Base-by-base conservation (phyloP, 2,888 invertebrate species). In the Scaptomyza caliginosa region DNA sequence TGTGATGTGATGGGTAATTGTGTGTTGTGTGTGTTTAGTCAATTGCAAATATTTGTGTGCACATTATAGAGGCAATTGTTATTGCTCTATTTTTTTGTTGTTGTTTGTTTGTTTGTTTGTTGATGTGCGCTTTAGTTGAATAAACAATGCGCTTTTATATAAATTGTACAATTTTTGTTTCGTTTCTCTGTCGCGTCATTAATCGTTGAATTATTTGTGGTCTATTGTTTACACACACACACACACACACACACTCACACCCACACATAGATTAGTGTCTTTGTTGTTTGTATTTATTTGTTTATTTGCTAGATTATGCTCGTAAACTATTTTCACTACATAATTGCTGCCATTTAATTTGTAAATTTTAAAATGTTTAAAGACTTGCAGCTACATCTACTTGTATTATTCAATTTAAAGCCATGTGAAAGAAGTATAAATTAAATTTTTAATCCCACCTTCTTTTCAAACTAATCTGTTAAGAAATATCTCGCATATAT, bases 121-220 rank as follows among this genome's bases (percentile, higher is more conserved):
- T n/a, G n/a, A n/a, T n/a, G n/a, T n/a, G n/a, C n/a, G n/a, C n/a
- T n/a, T n/a, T n/a, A n/a, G n/a, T 21, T 26, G 51, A 24, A 56
- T 72, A 73, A 65, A 65, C 73, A 73, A 45, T 42, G 51, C 32
- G 52, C 50, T 64, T 60, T 62, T 52, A 62, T 49, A 66, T 70
- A 58, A 62, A 60, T 74, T 54, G 52, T 65, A 32, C 51, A 55
- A 55, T 59, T 34, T 8, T 16, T 58, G 34, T 32, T 42, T 68
- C 43, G 32, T 16, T 24, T 30, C 23, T 38, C n/a, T 24, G 21
- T 16, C 38, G 11, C 42, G 50, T 19, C 54, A 46, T 72, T 59
- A 65, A 69, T 72, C 40, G 74, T 34, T 17, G 24, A 28, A 49
- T 56, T 38, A 45, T 48, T 55, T 68, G 64, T 19, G 65, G 51